These are phyloP conservation scores for Triplophysa rosa DNA, from an alignment of 2,113 vertebrate species.

Conservation along the genomic window DNA sequence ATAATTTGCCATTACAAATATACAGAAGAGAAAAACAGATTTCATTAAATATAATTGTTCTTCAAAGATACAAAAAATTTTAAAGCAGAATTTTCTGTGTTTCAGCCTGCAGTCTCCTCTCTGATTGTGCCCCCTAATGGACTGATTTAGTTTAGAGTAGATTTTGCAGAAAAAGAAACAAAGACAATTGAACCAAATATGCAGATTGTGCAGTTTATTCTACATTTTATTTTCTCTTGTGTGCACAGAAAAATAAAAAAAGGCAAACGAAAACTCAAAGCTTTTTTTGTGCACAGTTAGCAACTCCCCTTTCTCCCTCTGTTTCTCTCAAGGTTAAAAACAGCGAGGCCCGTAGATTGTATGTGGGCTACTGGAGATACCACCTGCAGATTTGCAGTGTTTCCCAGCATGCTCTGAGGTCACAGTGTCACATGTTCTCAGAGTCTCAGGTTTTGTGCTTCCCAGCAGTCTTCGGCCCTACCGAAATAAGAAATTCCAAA, in stretches of 20 bases:
- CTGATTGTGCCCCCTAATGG: constrained; percentile 55
- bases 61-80: neutral
- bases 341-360: neutral
- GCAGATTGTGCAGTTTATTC: constrained; percentile 17
- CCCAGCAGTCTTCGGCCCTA: neutral
- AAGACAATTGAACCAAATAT: constrained; percentile 8
- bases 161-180: neutral
- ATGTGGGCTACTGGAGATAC: neutral
- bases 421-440: neutral
- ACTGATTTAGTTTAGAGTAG: constrained; percentile 36
- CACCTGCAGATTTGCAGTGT: constrained; percentile 19
- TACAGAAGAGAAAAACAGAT: neutral
- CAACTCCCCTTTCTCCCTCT: constrained; percentile 21
- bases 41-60: neutral
- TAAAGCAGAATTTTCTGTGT: constrained; percentile 1
- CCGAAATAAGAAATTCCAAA: neutral
- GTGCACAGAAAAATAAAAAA: neutral
- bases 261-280: neutral
- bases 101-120: constrained; percentile 8
- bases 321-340: constrained; percentile 32
- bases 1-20: neutral
- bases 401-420: constrained; percentile 11
- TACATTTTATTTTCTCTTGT: neutral
- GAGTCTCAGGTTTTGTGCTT: constrained; percentile 21
- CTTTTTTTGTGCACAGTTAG: constrained; percentile 27